Conservation (phyloP, 53 echinoderm and acorn worm genomes). For the Paracentrotus lividus region DNA sequence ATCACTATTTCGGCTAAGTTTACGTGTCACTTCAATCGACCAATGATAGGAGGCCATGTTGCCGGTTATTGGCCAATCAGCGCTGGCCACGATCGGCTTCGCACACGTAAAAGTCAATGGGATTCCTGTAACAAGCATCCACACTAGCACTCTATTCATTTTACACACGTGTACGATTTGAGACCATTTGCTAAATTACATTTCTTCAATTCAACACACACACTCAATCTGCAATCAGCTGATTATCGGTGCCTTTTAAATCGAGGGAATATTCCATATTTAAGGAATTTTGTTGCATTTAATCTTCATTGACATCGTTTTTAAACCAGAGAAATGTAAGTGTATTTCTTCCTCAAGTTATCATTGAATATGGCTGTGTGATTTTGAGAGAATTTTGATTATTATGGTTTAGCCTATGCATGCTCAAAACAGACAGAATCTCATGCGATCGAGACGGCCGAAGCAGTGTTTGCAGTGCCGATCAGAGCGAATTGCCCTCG, state of each 20-base stretch:
- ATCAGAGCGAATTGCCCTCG: not conserved
- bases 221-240: constrained; percentile 35
- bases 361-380: not conserved
- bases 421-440: not conserved
- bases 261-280: not conserved
- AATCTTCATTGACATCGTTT: not conserved
- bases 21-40: constrained; percentile 74
- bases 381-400: not conserved
- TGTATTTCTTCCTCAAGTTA: not conserved
- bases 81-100: constrained; percentile 86
- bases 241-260: not conserved
- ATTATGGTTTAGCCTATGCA: not conserved
- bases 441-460: not conserved
- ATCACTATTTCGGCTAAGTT: constrained; percentile 59
- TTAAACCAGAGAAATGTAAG: constrained; percentile 27
- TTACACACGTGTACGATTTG: constrained; percentile 65
- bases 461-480: not conserved
- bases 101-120: constrained; percentile 68
- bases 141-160: constrained; percentile 34
- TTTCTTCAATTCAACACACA: not conserved
- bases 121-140: not conserved
- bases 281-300: not conserved
- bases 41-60: constrained; percentile 85
- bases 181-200: not conserved
- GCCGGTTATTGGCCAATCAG: constrained; percentile 88